Evolutionary conservation across 2,888 invertebrate genomes (phyloP), one percentile per base, ranked within the genome.

Genomic region (Phengaris alcon): DNA sequence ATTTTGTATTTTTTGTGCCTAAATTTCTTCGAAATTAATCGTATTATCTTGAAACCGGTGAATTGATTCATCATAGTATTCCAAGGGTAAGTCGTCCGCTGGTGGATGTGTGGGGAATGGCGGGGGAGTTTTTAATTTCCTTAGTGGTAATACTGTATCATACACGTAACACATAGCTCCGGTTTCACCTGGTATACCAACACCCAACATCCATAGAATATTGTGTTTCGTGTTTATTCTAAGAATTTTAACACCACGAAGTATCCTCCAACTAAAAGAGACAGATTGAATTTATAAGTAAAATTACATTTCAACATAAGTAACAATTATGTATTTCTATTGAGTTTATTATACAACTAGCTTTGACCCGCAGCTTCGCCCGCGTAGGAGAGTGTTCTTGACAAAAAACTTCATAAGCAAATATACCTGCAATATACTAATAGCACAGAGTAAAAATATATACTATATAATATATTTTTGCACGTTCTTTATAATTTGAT

Each of bases 201-300:
- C 95, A 12, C 98, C 98, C 80, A 95, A 93, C 10, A 98, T 96
- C 95, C 97, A 99, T 77, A 99, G 93, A 0, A 99, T 96, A 90
- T 99, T 99, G 86, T 97, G 95, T 86, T 98, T 97, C n/a, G 97
- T 97, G 85, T 99, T 98, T 57, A 99, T 97, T 78, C 99, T 95
- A 90, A 97, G 95, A 81, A 99, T 96, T 95, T 97, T 95, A 3
- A 96, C 91, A 72, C 96, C 95, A 79, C 94, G 94, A 73, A 94
- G 85, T 73, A 90, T 91, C 81, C 96, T 93, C 93, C 94, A 95
- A 6, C 94, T 93, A 81, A 79, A 87, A 87, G 75, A 68, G 59
- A 68, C 77, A 74, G 70, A 76, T 68, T n/a, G 5, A n/a, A 22
- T 75, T n/a, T 13, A 35, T 51, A 64, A 15, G n/a, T 59, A 72